These are phyloP conservation scores for Brotogeris chrysoptera DNA, from an alignment of 2,797 vertebrate genomes.

Conservation along the genomic window DNA sequence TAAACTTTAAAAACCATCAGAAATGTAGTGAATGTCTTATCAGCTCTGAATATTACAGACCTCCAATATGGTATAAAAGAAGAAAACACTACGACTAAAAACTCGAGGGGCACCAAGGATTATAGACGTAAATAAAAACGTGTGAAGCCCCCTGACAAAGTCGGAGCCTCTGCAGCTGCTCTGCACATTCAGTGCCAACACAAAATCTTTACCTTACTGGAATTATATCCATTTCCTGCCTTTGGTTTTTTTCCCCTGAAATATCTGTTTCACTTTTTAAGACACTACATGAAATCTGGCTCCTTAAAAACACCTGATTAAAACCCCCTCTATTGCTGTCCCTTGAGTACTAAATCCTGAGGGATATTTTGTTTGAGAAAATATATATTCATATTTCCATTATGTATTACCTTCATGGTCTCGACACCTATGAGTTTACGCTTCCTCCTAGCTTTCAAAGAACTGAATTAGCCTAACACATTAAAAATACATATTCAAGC, in stretches of 20 bases:
- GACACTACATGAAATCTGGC: neutral
- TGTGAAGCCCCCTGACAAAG: neutral
- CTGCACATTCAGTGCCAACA: neutral
- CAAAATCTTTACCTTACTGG: neutral
- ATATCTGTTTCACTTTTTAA: neutral
- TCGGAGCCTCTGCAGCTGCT: neutral
- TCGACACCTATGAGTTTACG: neutral
- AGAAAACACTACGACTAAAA: neutral
- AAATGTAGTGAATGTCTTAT: too few species aligned
- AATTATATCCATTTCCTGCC: neutral
- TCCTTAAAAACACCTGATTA: neutral
- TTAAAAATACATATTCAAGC: neutral
- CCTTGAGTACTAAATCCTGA: neutral
- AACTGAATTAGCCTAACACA: neutral
- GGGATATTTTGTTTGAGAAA: neutral
- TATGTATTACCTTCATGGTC: neutral
- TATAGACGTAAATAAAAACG: neutral
- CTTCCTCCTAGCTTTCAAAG: neutral
- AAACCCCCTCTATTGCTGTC: neutral
- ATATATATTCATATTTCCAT: neutral
- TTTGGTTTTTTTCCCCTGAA: neutral
- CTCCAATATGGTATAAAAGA: neutral
- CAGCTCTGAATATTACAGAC: neutral
- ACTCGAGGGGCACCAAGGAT: neutral
- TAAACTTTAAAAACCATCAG: neutral